Base-by-base conservation (phyloP, 2,113 vertebrate species). In the Muntiacus muntjak region DNA sequence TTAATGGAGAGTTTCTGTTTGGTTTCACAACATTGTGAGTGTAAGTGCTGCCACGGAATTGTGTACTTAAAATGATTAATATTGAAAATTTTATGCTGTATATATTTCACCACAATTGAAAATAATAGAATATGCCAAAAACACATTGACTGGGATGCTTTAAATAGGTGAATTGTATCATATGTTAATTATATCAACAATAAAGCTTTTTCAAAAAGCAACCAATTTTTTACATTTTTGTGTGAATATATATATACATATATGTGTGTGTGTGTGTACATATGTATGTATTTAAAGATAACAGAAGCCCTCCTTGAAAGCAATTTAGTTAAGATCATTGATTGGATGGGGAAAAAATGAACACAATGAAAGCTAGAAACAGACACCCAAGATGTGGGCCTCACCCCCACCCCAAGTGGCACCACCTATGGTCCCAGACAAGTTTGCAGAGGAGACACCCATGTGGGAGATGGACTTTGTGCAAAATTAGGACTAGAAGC, bases 401-500 rank as follows among this genome's bases (percentile, higher is more conserved):
- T 6, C 5, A 0, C 36, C 40, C 12, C 10, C 23, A 76, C 40
- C 3, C 17, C 2, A 0, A 16, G 28, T 0, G 14, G 87, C 40
- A 17, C 13, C 0, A 1, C 0, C 7, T 0, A 8, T 50, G 47
- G 60, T 45, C 45, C 45, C 90, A 23, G 30, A 30, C 3, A 5
- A 7, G 7, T 26, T 1, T 23, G 0, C 16, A 17, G 43, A 1
- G 0, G 2, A 36, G 6, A 33, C 5, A 43, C 21, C 30, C 36
- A 3, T 3, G 0, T 0, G 43, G 54, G 33, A 2, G 6, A 30
- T 1, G 10, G 47, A 43, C 23, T 43, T 11, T 5, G 3, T 7
- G 11, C 26, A 3, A 28, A 5, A 2, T 8, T 7, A 21, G n/a
- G 47, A 4, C 97, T 98, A 99, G 98, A 99, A 99, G 71, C 98